A percentile compares a stretch with the other conserved stretches of the same genome.
phyloP scores from a whole-genome alignment of 1,140 invertebrate genomes.

The Caenorhabditis tropicalis region DNA sequence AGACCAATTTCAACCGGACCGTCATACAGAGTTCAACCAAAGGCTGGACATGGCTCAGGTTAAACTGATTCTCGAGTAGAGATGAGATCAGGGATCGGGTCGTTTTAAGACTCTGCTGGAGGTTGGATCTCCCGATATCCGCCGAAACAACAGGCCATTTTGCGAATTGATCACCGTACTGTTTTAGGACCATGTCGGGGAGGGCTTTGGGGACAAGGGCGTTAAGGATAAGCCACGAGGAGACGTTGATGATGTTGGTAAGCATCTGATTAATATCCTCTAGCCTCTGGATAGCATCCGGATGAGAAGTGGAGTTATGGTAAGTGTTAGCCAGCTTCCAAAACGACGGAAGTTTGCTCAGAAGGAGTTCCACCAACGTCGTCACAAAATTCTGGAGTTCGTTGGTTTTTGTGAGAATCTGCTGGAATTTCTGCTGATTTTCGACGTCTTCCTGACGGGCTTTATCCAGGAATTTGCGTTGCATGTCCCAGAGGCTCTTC shows the following conservation, averaged over 20 bases:
- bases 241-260: conserved; percentile 68
- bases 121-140: conserved; percentile 9
- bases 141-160: conserved; percentile 59
- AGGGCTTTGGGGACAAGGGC: conserved; percentile 63
- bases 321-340: conserved; percentile 71
- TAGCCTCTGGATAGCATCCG: conserved; percentile 62
- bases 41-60: conserved; percentile 63
- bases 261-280: conserved; percentile 72
- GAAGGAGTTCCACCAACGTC: conserved; percentile 61
- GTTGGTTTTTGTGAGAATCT: conserved; percentile 35
- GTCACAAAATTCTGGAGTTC: conserved; percentile 65
- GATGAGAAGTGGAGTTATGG: conserved; percentile 46
- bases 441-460: not conserved
- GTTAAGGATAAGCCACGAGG: conserved; percentile 70
- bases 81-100: conserved; percentile 60
- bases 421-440: not conserved
- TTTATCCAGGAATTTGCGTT: conserved; percentile 55
- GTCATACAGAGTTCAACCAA: conserved; percentile 68
- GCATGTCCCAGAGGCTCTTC: conserved; percentile 68
- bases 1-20: conserved; percentile 63
- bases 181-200: conserved; percentile 51
- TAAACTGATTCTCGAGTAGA: conserved; percentile 64
- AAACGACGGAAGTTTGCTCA: conserved; percentile 68
- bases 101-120: conserved; percentile 45
- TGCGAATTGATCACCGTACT: conserved; percentile 64